Evolutionary conservation across 2,113 vertebrate species (phyloP), one percentile per base, ranked within the genome.

Genomic region (Psilopsiagon aymara): DNA sequence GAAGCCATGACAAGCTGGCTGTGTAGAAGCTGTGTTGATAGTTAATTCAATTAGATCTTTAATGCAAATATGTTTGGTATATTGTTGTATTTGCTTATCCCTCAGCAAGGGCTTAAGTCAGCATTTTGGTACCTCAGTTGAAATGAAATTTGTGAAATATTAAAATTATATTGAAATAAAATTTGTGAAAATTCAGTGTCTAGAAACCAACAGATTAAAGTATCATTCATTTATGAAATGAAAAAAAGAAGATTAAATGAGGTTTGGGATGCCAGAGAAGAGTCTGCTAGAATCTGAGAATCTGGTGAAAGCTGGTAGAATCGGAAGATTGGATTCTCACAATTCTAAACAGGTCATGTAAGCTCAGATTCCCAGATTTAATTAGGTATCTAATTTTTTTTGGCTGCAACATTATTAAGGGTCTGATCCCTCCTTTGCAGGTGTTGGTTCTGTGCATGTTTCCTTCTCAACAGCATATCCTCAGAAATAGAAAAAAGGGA

Each of bases 1-100:
- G 70, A 92, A 86, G 39, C 43, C 9, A 1, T 55, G 90, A 78
- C 55, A 83, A 88, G 76, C 83, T 87, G 75, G 55, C 51, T 70
- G 23, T 53, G 76, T 47, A 33, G 55, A 81, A 81, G 57, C 44
- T 91, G 44, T 86, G 51, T 77, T 81, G 75, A 55, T 67, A 52
- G 69, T 87, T 92, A 96, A 94, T 90, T 94, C 90, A 71, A 35
- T 86, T 82, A 51, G 46, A 73, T 70, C 29, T 89, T 86, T 80
- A 80, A 64, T 74, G 66, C 44, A 86, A 86, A 78, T 90, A 62
- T 71, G 35, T 78, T 86, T 93, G 66, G 29, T 68, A 33, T 75
- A 62, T 39, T 43, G 51, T 63, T 94, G n/a, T 9, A 60, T 90
- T 90, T 95, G 43, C 68, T 37, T 93, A 53, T 81, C 46, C 55